Conservation (phyloP, 2,797 vertebrate species). For the Lagorchestes hirsutus region DNA sequence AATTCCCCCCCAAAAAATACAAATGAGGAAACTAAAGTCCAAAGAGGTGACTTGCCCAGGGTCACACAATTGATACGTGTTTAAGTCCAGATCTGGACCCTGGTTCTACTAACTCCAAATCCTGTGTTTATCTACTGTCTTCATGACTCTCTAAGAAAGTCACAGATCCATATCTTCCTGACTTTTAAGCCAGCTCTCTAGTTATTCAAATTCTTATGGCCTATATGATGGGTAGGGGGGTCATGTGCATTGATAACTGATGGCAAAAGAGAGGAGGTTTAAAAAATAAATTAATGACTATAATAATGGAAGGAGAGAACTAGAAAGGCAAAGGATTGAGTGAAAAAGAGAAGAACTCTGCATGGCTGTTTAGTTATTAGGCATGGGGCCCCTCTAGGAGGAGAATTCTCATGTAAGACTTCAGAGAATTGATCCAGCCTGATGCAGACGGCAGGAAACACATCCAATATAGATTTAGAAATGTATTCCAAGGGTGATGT, state of each 20-base stretch:
- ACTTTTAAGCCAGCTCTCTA: background rate
- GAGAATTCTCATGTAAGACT: background rate
- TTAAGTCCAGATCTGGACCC: background rate
- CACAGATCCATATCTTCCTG: background rate
- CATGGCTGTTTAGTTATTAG: background rate
- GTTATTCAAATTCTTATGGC: background rate
- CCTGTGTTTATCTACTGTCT: background rate
- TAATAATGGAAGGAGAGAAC: background rate
- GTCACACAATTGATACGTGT: background rate
- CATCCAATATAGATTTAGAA: background rate
- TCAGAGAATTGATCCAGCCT: background rate
- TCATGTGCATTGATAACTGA: background rate
- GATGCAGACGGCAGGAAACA: background rate
- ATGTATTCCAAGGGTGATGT: background rate
- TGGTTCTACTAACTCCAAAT: background rate
- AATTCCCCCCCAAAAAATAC: background rate
- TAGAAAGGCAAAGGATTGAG: background rate
- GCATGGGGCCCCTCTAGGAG: background rate
- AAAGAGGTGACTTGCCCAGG: background rate
- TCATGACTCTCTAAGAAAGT: background rate
- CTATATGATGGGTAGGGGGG: background rate
- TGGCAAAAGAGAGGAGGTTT: background rate
- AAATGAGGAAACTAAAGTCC: background rate
- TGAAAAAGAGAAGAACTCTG: background rate
- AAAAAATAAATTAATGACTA: background rate